Evolutionary conservation across 2,113 vertebrate species (phyloP).

Genomic region (Mixornis gularis): DNA sequence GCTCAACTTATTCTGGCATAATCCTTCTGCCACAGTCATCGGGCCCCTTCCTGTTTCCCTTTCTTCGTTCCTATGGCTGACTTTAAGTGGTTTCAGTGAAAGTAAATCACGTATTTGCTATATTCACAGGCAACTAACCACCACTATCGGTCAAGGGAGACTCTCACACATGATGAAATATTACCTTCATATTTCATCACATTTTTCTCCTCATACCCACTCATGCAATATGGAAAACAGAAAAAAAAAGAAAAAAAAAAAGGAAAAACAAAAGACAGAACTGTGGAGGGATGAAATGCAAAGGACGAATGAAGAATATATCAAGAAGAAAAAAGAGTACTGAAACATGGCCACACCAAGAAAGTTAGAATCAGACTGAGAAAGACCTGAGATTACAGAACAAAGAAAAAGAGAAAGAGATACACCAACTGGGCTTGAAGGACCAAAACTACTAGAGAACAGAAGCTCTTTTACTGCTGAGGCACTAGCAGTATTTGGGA

Average conservation of each 20-base stretch:
- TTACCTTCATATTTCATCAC: not conserved
- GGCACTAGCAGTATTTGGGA: not conserved
- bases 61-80: not conserved
- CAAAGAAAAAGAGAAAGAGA: not conserved
- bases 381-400: not conserved
- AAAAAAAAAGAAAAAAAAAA: too few relatives aligned
- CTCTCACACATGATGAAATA: not conserved
- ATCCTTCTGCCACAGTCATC: accelerated
- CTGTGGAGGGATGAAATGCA: accelerated
- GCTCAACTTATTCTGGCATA: not conserved
- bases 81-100: not conserved
- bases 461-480: not conserved
- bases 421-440: not conserved
- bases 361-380: not conserved
- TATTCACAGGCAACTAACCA: not conserved
- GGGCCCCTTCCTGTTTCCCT: not conserved
- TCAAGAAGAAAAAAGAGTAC: not conserved
- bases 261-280: not conserved
- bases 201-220: not conserved
- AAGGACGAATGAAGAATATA: not conserved
- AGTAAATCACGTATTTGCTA: not conserved
- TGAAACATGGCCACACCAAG: not conserved
- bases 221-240: accelerated
- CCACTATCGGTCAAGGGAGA: not conserved
- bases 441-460: not conserved